Evolutionary conservation across 2,888 invertebrate species (phyloP).

Genomic region (Ochropleura plecta): DNA sequence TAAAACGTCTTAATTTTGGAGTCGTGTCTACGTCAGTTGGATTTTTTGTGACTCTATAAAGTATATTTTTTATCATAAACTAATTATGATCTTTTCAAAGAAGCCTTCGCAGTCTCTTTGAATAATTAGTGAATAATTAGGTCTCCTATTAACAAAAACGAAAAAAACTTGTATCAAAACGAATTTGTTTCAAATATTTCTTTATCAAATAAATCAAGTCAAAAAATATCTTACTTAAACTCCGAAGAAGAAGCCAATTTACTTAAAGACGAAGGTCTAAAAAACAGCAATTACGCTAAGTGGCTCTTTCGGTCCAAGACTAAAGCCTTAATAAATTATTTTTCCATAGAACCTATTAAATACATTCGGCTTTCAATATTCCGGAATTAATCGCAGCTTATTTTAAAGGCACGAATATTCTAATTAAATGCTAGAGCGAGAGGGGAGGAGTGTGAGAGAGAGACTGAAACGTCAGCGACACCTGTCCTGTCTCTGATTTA

Average conservation of each 20-base stretch:
- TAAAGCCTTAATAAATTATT: constrained; percentile 55
- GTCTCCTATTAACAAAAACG: neutral
- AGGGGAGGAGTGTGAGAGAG: constrained; percentile 54
- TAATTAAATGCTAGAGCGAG: constrained; percentile 69
- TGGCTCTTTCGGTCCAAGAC: constrained; percentile 31
- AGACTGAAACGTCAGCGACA: constrained; percentile 72
- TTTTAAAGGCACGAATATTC: constrained; percentile 62
- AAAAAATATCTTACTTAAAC: constrained; percentile 25
- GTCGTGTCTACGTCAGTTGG: neutral
- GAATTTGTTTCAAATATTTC: constrained; percentile 8
- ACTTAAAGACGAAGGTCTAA: constrained; percentile 38
- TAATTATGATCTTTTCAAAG: neutral
- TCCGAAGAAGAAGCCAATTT: constrained; percentile 46
- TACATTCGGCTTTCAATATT: constrained; percentile 65
- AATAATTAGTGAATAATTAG: neutral
- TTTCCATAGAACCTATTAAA: constrained; percentile 61
- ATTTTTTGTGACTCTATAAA: neutral
- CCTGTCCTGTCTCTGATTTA: constrained; percentile 82
- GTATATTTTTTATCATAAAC: neutral
- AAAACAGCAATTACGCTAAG: constrained; percentile 56
- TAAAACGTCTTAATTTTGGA: no score
- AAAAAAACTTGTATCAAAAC: neutral
- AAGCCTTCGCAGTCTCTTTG: neutral
- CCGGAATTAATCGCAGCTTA: constrained; percentile 66
- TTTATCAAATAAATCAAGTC: constrained; percentile 32